Evolutionary conservation across 2,797 vertebrate species (phyloP), one percentile per base, ranked within the genome.

Genomic region (Mallotus villosus): DNA sequence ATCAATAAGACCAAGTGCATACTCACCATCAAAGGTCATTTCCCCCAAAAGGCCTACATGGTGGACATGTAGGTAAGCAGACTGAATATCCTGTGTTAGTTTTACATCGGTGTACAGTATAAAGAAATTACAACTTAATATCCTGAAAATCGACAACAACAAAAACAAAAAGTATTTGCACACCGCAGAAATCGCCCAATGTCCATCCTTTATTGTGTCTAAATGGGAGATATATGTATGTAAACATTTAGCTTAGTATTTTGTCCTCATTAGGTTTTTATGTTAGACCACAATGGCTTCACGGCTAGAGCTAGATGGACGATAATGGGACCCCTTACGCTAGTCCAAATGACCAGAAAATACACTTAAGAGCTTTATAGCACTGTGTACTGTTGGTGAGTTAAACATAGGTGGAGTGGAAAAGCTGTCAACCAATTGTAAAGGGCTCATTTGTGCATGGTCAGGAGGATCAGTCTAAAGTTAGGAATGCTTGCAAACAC

Each of bases 361-460:
- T 61, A 58, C n/a, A 60, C 27, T 57, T 53, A 49, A 25, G 24
- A 51, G 41, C 70, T 75, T 71, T 53, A 73, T 55, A 58, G 58
- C 68, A 49, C 61, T 58, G 63, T 79, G 66, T 82, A 62, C 70
- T 19, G 25, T 75, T 73, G 81, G 61, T 53, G 70, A 76, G 80
- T 78, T 85, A 25, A 78, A 32, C 73, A 49, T 64, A 72, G n/a
- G 4, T 67, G 53, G 73, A 82, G 78, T 78, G 46, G 80, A 78
- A 76, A 64, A 82, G 79, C 76, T 57, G 49, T 71, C 71, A 77
- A 82, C 81, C 82, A 77, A 68, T 55, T 82, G 81, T 87, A 88
- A 92, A 91, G 89, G 86, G 90, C 89, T 92, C 85, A 85, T 86
- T 81, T 72, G 79, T 87, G 88, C 89, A 89, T 87, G 88, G 78